These are phyloP conservation scores for Oreortyx pictus DNA, from an alignment of 2,797 vertebrate species.

Conservation along the genomic window DNA sequence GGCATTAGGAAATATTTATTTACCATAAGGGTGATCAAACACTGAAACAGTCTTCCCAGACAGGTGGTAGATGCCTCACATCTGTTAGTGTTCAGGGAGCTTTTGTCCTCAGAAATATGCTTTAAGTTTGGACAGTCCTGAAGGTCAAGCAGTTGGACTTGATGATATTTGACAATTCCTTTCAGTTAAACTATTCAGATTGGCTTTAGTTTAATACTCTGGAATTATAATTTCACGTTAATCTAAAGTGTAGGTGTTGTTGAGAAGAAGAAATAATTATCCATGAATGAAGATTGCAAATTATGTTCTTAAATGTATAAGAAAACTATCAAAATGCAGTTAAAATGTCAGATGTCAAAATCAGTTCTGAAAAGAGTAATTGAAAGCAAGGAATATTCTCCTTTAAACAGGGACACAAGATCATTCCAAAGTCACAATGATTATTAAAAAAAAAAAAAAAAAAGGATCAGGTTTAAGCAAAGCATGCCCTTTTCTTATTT, in stretches of 20 bases:
- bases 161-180: no score
- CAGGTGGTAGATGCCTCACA: no score
- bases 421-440: not conserved
- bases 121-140: not conserved
- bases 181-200: not conserved
- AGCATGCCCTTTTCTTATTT: not conserved
- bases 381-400: not conserved
- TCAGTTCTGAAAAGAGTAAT: not conserved
- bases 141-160: not conserved
- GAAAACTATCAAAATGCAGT: not conserved
- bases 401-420: not conserved
- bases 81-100: not conserved
- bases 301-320: not conserved
- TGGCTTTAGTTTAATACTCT: not conserved
- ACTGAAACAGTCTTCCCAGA: not conserved
- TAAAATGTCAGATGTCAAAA: not conserved
- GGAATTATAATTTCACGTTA: not conserved
- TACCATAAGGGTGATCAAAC: not conserved
- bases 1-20: not conserved
- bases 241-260: not conserved
- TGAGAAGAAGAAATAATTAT: not conserved
- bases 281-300: not conserved
- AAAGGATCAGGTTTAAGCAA: not conserved
- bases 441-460: not conserved
- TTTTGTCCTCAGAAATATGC: not conserved